Percentiles rank a stretch among this genome's conserved stretches.
Evolutionary conservation across 2,113 vertebrate genomes (phyloP).

Genomic region (Gavia stellata): DNA sequence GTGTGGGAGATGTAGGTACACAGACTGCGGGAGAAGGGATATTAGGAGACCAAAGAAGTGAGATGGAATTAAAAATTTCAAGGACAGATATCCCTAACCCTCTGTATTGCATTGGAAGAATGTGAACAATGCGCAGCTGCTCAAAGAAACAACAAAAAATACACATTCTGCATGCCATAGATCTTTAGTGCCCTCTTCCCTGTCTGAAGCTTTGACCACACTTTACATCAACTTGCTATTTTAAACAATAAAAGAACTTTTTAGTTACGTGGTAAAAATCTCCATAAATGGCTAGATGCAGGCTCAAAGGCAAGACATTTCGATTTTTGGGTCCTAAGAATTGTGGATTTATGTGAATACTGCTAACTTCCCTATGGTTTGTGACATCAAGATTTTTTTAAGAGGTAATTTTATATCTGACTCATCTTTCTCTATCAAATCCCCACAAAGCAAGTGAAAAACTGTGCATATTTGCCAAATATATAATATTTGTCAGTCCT

Average conservation of each 20-base stretch:
- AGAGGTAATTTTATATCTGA: not conserved
- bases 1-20: not conserved
- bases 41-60: not conserved
- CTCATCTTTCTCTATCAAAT: not conserved
- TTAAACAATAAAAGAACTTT: not conserved
- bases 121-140: not conserved
- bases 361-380: not conserved
- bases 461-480: not conserved
- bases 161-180: fast-evolving
- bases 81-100: not conserved
- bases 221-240: not conserved
- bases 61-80: not conserved
- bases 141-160: not conserved
- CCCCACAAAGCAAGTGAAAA: not conserved
- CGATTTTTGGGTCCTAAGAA: not conserved
- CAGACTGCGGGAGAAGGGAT: not conserved
- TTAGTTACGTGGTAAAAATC: not conserved
- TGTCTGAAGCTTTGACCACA: not conserved
- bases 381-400: not conserved
- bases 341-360: not conserved
- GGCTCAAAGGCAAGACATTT: not conserved
- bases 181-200: not conserved
- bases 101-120: not conserved
- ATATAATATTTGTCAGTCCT: not conserved
- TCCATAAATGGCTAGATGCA: not conserved